Conservation (phyloP, 2,113 vertebrate species). For the Desmodus rotundus region DNA sequence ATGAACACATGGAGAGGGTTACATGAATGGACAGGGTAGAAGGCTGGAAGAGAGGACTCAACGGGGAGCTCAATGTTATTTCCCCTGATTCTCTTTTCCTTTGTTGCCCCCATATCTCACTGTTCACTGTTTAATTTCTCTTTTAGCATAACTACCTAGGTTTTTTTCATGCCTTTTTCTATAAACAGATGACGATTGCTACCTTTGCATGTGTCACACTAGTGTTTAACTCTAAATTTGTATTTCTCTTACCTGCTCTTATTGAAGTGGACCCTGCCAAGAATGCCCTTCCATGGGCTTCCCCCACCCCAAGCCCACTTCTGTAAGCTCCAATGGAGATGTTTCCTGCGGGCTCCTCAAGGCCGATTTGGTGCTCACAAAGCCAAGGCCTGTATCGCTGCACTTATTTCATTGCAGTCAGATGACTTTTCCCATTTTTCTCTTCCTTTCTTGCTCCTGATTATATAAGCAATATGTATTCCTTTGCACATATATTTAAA, state of each 20-base stretch:
- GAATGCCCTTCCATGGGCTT: not conserved
- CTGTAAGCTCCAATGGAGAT: not conserved
- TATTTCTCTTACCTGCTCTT: not conserved
- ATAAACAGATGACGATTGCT: not conserved
- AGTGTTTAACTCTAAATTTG: not conserved
- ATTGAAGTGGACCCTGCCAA: not conserved
- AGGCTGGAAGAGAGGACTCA: not conserved
- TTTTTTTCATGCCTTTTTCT: not conserved
- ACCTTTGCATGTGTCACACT: not conserved
- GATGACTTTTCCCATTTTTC: not conserved
- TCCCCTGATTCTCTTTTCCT: not conserved
- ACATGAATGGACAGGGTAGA: fast-evolving
- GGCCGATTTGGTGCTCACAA: not conserved
- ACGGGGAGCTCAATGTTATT: not conserved
- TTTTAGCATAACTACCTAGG: not conserved
- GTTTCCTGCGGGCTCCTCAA: not conserved
- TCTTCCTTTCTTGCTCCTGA: not conserved
- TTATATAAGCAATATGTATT: not conserved
- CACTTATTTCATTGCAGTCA: not conserved
- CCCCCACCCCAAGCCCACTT: not conserved
- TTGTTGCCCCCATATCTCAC: not conserved
- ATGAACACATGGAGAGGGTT: not conserved
- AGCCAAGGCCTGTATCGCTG: not conserved
- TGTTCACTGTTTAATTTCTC: not conserved
- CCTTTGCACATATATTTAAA: not conserved